phyloP scores from a whole-genome alignment of 2,113 vertebrate genomes.

The Ceratotherium simum region DNA sequence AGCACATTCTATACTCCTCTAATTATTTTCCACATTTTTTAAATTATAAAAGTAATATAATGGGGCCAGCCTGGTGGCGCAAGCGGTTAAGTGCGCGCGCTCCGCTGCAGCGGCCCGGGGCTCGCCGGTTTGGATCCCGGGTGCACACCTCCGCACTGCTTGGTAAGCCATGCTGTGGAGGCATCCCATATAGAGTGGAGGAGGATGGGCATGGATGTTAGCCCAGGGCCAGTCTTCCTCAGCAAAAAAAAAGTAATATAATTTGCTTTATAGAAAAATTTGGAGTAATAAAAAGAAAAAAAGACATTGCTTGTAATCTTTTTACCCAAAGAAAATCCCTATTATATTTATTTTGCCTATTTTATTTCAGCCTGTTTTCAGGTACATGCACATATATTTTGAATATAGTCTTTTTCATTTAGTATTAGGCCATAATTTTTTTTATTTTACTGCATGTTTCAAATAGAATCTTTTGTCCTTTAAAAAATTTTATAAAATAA shows the following conservation, averaged over 20 bases:
- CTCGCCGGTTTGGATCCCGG: too few species aligned
- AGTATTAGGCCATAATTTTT: not conserved
- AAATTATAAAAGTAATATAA: slow-evolving; percentile 5
- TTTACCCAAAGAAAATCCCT: not conserved
- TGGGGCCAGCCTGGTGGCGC: not conserved
- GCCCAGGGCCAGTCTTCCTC: too few species aligned
- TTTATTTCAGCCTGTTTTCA: not conserved
- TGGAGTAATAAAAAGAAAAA: not conserved
- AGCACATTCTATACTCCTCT: not conserved
- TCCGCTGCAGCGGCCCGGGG: too few species aligned
- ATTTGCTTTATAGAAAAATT: not conserved
- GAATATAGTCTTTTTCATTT: not conserved
- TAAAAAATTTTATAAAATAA: not conserved
- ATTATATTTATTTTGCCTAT: not conserved
- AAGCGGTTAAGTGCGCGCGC: too few species aligned
- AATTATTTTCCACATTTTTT: slow-evolving; percentile 4
- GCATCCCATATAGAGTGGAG: too few species aligned
- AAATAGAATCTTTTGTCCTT: not conserved
- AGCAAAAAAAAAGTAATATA: not conserved
- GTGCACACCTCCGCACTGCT: too few species aligned
- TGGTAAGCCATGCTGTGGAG: too few species aligned
- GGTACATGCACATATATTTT: not conserved
- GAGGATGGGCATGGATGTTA: too few species aligned
- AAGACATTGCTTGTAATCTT: not conserved
- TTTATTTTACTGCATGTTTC: not conserved